Evolutionary conservation across 2,113 vertebrate species (phyloP).

Genomic region (Mus pahari): DNA sequence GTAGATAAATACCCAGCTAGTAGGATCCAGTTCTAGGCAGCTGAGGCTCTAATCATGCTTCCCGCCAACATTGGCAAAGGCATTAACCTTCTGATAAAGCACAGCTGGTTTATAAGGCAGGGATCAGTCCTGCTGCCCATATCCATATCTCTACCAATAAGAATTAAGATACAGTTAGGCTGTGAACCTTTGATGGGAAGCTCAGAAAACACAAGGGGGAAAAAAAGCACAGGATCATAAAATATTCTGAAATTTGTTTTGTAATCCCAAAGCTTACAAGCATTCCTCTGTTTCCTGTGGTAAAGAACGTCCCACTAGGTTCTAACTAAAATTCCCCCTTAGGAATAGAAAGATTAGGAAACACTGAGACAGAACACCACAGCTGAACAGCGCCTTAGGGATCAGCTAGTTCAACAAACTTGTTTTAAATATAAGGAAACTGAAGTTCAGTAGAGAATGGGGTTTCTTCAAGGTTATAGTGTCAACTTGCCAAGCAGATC

Average conservation of each 20-base stretch:
- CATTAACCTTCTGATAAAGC: not conserved
- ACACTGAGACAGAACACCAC: conserved; percentile 56
- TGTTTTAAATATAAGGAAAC: conserved; percentile 46
- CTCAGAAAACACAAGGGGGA: not conserved
- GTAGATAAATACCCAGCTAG: not conserved
- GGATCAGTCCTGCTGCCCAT: not conserved
- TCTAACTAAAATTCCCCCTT: conserved; percentile 35
- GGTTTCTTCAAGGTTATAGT: not conserved
- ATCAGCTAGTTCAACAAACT: conserved; percentile 39
- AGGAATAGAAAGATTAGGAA: conserved; percentile 64
- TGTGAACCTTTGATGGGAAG: not conserved
- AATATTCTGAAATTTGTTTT: conserved; percentile 55
- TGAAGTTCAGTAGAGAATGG: not conserved
- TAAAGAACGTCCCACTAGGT: conserved; percentile 54
- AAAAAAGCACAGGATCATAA: conserved; percentile 30
- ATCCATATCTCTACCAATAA: not conserved
- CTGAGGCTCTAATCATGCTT: not conserved
- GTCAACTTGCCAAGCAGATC: not conserved
- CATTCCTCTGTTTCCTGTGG: conserved; percentile 45
- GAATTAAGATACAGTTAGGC: not conserved
- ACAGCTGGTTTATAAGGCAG: not conserved
- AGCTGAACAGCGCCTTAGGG: conserved; percentile 13
- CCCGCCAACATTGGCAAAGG: not conserved
- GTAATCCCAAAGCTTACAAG: not conserved
- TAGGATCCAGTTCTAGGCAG: not conserved